Base-by-base conservation (phyloP, 2,888 invertebrate species). In the Dexiosoma caninum region DNA sequence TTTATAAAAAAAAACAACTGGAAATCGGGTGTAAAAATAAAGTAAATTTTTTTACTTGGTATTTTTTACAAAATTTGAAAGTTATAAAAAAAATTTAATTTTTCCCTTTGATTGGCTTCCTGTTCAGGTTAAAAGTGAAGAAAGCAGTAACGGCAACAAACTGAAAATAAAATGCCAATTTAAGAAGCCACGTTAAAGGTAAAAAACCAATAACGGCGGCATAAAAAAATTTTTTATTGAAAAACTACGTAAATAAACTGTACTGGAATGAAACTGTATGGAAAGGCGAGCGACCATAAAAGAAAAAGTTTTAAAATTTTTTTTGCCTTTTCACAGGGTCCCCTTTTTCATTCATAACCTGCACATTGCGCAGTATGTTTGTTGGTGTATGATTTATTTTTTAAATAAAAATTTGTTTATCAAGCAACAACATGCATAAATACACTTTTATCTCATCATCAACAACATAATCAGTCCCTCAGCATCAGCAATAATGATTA, bases 21-120 rank as follows among this genome's bases (percentile, higher is more conserved):
- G 35, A 80, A 77, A 81, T 77, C 72, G 74, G 77, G 72, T 77
- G 77, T 74, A 77, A 69, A 81, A 81, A 59, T 57, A 44, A 74
- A 59, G 69, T 49, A 37, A 64, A 44, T 40, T 19, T 32, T 51
- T 32, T 23, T 37, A 14, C 27, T 42, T n/a, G n/a, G n/a, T n/a
- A n/a, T n/a, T 67, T 76, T 40, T 69, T 71, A 71, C 53, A 70
- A 79, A 59, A 79, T 55, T 72, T 51, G 37, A 77, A 69, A 77
- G 53, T 77, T 69, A 64, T 59, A 57, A 62, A 71, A 67, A 66
- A 42, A 42, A 42, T 3, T 9, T 9, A 5, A 27, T 7, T 64
- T 66, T 30, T 16, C 16, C 19, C 42, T 32, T 66, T 74, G 59
- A 75, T 75, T 75, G 74, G 74, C 66, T 75, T 75, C 66, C 66